phyloP scores from a whole-genome alignment of 1,140 invertebrate species.

The Drosophila chauvacae region DNA sequence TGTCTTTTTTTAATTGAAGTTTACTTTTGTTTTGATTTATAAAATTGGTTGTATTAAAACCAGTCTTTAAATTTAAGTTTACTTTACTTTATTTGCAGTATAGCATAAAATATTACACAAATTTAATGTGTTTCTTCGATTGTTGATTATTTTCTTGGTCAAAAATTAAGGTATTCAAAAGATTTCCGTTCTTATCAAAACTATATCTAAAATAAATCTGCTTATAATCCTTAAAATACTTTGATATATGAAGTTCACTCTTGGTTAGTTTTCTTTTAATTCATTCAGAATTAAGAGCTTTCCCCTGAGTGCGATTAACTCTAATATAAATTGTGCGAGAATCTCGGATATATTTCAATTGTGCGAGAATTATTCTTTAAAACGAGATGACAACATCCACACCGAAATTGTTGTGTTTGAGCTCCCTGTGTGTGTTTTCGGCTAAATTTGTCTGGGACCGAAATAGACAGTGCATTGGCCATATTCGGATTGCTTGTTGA shows the following conservation, averaged over 20 bases:
- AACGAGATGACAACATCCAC: neutral
- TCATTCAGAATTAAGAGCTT: neutral
- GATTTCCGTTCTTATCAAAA: neutral
- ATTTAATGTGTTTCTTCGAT: neutral
- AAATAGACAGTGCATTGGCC: slow-evolving; percentile 47
- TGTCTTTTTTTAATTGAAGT: neutral
- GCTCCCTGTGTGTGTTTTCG: slow-evolving; percentile 20
- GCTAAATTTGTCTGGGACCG: slow-evolving; percentile 1
- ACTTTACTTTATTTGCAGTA: too few species aligned
- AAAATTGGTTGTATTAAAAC: too few species aligned
- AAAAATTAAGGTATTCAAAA: neutral
- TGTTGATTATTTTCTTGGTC: neutral
- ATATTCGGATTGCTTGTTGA: slow-evolving; percentile 27
- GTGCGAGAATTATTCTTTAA: slow-evolving; percentile 8
- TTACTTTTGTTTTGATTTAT: neutral
- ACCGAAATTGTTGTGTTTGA: slow-evolving; percentile 7
- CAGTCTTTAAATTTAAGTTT: too few species aligned
- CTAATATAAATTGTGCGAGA: neutral
- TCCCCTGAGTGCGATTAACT: neutral
- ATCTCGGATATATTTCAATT: slow-evolving; percentile 5
- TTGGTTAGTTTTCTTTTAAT: neutral
- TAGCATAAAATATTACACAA: neutral
- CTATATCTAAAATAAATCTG: neutral
- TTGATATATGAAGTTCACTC: neutral
- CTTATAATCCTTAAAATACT: too few species aligned